These are phyloP conservation scores for Podargus strigoides DNA, from an alignment of 2,797 vertebrate genomes.

Conservation along the genomic window DNA sequence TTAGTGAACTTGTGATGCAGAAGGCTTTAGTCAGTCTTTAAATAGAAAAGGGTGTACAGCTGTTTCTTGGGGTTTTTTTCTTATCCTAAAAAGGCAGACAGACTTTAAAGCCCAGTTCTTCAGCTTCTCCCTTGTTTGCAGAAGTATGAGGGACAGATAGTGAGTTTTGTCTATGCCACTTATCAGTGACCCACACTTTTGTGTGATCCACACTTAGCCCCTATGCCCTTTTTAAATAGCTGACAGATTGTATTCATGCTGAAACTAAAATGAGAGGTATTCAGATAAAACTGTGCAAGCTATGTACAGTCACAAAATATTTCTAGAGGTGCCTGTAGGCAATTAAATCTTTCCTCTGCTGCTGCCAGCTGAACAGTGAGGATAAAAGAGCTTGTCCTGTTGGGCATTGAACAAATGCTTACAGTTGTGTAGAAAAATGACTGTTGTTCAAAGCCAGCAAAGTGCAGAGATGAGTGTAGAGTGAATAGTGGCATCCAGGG, in stretches of 20 bases:
- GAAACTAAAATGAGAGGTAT: neutral
- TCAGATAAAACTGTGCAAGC: fast-evolving
- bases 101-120: neutral
- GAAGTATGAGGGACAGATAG: neutral
- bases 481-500: neutral
- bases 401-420: neutral
- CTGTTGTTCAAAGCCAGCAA: neutral
- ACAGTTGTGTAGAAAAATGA: neutral
- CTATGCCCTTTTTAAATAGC: neutral
- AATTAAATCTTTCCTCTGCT: neutral
- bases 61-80: neutral
- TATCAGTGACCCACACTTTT: neutral
- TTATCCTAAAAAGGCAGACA: neutral
- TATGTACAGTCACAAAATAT: neutral
- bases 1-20: constrained; percentile 5
- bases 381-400: neutral
- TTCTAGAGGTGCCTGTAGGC: neutral
- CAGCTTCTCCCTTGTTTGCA: neutral
- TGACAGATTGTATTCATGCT: neutral
- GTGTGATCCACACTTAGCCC: neutral
- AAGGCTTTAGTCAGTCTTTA: neutral
- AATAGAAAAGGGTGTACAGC: neutral
- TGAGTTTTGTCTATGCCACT: neutral
- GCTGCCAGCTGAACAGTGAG: neutral
- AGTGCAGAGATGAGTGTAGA: neutral